Base-by-base conservation (phyloP, 2,113 vertebrate species). In the Callipepla squamata region DNA sequence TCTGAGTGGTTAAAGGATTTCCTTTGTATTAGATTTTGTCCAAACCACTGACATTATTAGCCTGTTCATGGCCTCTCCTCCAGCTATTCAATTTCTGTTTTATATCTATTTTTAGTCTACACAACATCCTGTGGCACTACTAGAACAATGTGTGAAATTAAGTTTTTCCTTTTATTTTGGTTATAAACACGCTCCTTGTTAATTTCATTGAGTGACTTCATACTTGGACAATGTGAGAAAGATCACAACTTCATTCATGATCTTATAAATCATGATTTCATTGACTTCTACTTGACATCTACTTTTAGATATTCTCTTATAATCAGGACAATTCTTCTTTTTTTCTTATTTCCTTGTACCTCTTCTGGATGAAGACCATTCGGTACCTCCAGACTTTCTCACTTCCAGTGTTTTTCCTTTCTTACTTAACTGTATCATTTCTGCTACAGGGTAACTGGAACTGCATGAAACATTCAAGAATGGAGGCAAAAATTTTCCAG, bases 111-210 rank as follows among this genome's bases (percentile, higher is more conserved):
- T 92, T 89, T 83, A 82, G 38, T 50, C 28, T 42, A 34, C 36
- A 69, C 21, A 66, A 67, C 42, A 77, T 85, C 50, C 72, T 85
- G 40, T 82, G 55, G 26, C 50, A 80, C 26, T 62, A 34, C 7
- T 34, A 80, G 65, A 6, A 91, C 81, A 87, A 80, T n/a, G 42
- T 11, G 8, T 79, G 9, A 50, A 7, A 85, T 58, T 9, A 70
- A 75, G 15, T 57, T 85, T 50, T 82, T 83, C 61, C 77, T 90
- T 94, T 93, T 42, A 63, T 75, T 92, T 61, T 79, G 30, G 62
- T 66, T 76, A 6, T 19, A 61, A 82, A 53, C 0, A 0, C 32
- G 11, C 5, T 61, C 21, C 17, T 87, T 59, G 11, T 81, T 94
- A 61, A 76, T 91, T 87, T 89, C 23, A 48, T 76, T 62, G 40